A percentile compares a stretch with the other conserved stretches of the same genome.
Evolutionary conservation across 2,888 invertebrate genomes (phyloP).

Genomic region (Pseudanteris insignis): DNA sequence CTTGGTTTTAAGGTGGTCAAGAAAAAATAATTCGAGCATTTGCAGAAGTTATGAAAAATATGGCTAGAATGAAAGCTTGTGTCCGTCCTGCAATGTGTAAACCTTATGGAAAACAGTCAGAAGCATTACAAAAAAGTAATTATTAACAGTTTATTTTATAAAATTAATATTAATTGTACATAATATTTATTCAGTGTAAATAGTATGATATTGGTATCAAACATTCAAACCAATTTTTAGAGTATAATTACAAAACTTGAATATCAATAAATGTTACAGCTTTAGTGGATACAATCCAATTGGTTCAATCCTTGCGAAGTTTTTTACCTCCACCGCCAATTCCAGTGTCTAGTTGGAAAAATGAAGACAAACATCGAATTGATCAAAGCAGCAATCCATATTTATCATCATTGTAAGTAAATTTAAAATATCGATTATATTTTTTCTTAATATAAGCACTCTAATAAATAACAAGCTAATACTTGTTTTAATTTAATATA

Average conservation of each 20-base stretch:
- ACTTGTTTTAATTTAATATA: no score
- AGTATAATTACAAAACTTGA: no score
- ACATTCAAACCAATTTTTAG: no score
- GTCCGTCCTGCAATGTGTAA: constrained; percentile 90
- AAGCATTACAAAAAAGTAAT: constrained; percentile 86
- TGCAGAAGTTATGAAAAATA: constrained; percentile 86
- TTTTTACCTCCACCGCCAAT: constrained; percentile 88
- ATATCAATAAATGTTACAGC: constrained; percentile 68
- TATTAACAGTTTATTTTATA: not conserved
- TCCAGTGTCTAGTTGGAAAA: constrained; percentile 90
- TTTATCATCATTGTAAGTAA: constrained; percentile 59
- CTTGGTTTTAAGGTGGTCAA: constrained; percentile 73
- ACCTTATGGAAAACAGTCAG: constrained; percentile 89
- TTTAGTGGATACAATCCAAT: constrained; percentile 84
- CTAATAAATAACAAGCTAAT: no score
- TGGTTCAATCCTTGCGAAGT: constrained; percentile 85
- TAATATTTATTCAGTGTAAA: no score
- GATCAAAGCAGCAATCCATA: constrained; percentile 62
- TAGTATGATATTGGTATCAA: no score
- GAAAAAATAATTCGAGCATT: constrained; percentile 88
- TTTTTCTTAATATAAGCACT: not conserved
- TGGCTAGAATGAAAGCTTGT: constrained; percentile 88
- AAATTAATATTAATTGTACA: constrained; percentile 1
- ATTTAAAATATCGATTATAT: not conserved
- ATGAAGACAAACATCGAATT: constrained; percentile 78